A percentile compares a stretch with the other conserved stretches of the same genome.
These are phyloP conservation scores for Sinocyclocheilus rhinocerous DNA, from an alignment of 2,113 vertebrate species.

Conservation along the genomic window DNA sequence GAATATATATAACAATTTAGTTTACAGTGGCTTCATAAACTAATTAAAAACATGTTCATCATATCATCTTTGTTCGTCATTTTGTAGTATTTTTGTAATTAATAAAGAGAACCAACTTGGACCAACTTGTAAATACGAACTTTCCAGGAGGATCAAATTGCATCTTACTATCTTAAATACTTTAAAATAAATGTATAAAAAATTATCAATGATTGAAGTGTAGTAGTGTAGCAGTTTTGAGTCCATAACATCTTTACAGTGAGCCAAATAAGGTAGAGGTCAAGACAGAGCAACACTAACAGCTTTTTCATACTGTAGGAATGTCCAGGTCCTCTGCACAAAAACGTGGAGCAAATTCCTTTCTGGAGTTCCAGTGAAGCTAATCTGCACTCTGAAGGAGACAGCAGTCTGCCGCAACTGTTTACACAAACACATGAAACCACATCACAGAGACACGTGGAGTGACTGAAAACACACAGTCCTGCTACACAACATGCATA, in stretches of 20 bases:
- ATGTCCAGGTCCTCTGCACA: background rate
- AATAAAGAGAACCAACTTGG: background rate
- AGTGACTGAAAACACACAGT: background rate
- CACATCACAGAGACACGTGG: background rate
- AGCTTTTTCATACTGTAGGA: conserved; percentile 18
- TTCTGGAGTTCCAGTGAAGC: conserved; percentile 6
- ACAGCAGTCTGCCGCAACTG: conserved; percentile 14
- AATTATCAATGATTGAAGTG: background rate
- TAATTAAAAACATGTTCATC: no score
- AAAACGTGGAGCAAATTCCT: conserved; percentile 22
- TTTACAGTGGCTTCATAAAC: no score
- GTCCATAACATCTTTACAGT: background rate
- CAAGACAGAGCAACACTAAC: background rate
- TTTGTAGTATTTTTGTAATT: no score
- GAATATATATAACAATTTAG: no score
- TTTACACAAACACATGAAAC: conserved; percentile 26
- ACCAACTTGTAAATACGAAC: background rate
- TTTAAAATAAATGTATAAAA: no score
- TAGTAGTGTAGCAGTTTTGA: background rate
- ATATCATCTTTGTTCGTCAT: no score
- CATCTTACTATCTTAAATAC: no score
- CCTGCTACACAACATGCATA: background rate
- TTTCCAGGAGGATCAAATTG: background rate
- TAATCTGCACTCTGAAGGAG: conserved; percentile 18
- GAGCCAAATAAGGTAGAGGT: conserved; percentile 23